Percentiles rank a stretch among this genome's conserved stretches.
phyloP scores from a whole-genome alignment of 2,797 vertebrate genomes.

The Remorina albescens region DNA sequence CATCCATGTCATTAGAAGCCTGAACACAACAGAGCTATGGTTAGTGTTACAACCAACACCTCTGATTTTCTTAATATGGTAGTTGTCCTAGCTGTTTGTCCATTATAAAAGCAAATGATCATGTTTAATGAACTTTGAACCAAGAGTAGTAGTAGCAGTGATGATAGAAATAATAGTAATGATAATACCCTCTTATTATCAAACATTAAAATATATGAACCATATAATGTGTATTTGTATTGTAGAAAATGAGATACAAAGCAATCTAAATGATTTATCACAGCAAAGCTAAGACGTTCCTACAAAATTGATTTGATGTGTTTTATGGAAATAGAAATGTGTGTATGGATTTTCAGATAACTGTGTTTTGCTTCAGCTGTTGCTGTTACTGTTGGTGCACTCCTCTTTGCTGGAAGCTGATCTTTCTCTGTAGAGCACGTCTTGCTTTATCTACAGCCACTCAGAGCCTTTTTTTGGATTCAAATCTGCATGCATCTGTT shows the following conservation, averaged over 20 bases:
- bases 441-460: constrained; percentile 34
- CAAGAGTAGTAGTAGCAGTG: not conserved
- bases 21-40: not conserved
- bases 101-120: not conserved
- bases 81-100: not conserved
- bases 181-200: too few species aligned
- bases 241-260: not conserved
- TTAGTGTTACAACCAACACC: not conserved
- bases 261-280: not conserved
- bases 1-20: not conserved
- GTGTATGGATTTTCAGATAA: constrained; percentile 8
- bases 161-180: too few species aligned
- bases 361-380: constrained; percentile 22
- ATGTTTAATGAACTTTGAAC: not conserved
- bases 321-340: constrained; percentile 5
- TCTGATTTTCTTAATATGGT: not conserved
- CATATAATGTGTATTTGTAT: not conserved
- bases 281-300: not conserved
- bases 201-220: not conserved
- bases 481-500: constrained; percentile 62
- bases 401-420: constrained; percentile 23
- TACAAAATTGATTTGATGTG: constrained; percentile 4
- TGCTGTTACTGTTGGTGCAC: constrained; percentile 38
- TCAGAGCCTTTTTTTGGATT: constrained; percentile 44
- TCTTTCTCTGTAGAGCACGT: constrained; percentile 27